Conservation (phyloP, 2,888 invertebrate genomes). For the Drosophila formosana region DNA sequence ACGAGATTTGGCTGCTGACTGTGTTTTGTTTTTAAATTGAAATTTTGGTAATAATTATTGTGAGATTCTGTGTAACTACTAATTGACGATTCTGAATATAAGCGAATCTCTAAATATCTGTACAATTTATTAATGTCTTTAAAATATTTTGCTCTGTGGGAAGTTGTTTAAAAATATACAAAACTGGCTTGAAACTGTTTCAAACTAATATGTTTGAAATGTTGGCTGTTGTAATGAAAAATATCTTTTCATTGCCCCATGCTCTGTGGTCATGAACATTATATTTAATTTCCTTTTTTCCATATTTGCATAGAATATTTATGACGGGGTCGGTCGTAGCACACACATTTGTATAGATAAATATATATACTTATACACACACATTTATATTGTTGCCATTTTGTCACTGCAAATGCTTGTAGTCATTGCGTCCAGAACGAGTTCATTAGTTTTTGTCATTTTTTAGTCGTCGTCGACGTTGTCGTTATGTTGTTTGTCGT, state of each 20-base stretch:
- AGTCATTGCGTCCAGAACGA: constrained; percentile 49
- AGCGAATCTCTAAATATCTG: no score
- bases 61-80: no score
- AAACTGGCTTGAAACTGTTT: no score
- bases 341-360: not conserved
- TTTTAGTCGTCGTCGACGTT: constrained; percentile 33
- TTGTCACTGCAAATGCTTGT: constrained; percentile 40
- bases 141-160: no score
- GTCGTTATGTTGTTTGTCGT: constrained; percentile 22
- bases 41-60: no score
- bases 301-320: constrained; percentile 59
- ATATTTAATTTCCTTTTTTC: constrained; percentile 64
- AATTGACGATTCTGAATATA: no score
- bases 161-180: no score
- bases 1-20: no score
- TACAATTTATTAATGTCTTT: no score
- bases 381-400: constrained; percentile 22
- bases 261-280: constrained; percentile 42
- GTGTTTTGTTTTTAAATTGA: no score
- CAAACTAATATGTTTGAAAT: no score
- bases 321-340: constrained; percentile 27
- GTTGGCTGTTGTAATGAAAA: not conserved
- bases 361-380: constrained; percentile 5
- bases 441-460: constrained; percentile 71
- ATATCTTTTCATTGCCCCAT: constrained; percentile 8